A percentile compares a stretch with the other conserved stretches of the same genome.
Conservation (phyloP, 37 sponge, comb jelly and placozoan genomes). For the Aplysina aerophoba region DNA sequence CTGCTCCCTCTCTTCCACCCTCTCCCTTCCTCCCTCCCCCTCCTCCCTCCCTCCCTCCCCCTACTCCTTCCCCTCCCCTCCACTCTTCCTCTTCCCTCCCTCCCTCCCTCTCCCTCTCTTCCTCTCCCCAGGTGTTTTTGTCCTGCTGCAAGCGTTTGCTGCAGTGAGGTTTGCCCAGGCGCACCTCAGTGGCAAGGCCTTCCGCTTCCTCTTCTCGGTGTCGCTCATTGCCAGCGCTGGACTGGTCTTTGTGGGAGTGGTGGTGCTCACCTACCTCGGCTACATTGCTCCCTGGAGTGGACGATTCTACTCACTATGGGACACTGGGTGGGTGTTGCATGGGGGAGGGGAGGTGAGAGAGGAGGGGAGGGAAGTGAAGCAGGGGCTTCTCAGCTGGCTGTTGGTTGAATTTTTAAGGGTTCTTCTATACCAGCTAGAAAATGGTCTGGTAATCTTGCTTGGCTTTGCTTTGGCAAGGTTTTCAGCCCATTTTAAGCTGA, state of each 20-base stretch:
- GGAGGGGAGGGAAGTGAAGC: no score
- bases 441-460: no score
- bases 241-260: slow-evolving; percentile 83
- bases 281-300: slow-evolving; percentile 99
- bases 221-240: slow-evolving; percentile 69
- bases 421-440: no score
- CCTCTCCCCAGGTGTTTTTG: slow-evolving; percentile 51
- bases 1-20: not conserved
- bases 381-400: no score
- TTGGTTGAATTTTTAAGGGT: no score
- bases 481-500: no score
- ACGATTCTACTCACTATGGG: slow-evolving; percentile 97
- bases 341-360: not conserved
- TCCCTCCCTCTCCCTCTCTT: not conserved
- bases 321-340: slow-evolving; percentile 83
- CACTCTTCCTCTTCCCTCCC: slow-evolving; percentile 37
- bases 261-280: slow-evolving; percentile 87
- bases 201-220: slow-evolving; percentile 61
- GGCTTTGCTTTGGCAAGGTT: no score
- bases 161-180: slow-evolving; percentile 72
- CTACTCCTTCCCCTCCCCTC: not conserved
- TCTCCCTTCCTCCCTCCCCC: not conserved
- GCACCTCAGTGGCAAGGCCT: slow-evolving; percentile 67
- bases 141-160: slow-evolving; percentile 67
- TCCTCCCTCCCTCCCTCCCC: not conserved